Base-by-base conservation (phyloP, 2,888 invertebrate genomes). In the Sphaeridia pumilis region DNA sequence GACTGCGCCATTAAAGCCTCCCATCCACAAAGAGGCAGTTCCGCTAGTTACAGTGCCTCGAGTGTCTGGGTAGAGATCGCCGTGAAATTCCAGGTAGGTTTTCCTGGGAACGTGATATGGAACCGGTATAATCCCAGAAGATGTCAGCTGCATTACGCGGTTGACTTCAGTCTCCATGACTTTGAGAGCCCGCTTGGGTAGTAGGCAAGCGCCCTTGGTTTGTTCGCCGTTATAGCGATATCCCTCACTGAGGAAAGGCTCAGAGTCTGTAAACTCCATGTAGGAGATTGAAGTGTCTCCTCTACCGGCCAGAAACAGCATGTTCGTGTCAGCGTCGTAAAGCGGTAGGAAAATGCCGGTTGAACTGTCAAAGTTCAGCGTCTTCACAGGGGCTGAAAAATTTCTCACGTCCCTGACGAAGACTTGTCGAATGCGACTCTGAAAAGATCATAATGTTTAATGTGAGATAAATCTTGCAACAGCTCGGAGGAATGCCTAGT, bases 121-220 rank as follows among this genome's bases (percentile, higher is more conserved):
- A 59, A 93, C 83, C 20, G 94, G 93, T 67, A 92, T 82, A 41
- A 95, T 87, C 60, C 85, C 81, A 52, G 82, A 80, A 52, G 88
- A 83, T 3, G 89, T 84, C 52, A 95, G 75, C 67, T 94, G 87
- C 51, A 94, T 74, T 44, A 95, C 77, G 60, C 93, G 75, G 72
- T 93, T 90, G 3, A 95, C 94, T 73, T 95, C 95, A 1, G 92
- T 93, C 65, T 88, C 86, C 94, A 95, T 95, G n/a, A 94, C 89
- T 65, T 86, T 83, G 35, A 95, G 73, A 0, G 89, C 88, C 54
- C 90, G 75, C 74, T 95, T 95, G 4, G 93, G 89, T 44, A 93
- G 84, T 58, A 94, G 70, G 66, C 90, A 89, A 2, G 89, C 89
- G 3, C 94, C 94, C 69, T 93, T 92, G 0, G 90, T 90, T 71